Evolutionary conservation across 2,113 vertebrate genomes (phyloP).

Genomic region (Puntigrus tetrazona): DNA sequence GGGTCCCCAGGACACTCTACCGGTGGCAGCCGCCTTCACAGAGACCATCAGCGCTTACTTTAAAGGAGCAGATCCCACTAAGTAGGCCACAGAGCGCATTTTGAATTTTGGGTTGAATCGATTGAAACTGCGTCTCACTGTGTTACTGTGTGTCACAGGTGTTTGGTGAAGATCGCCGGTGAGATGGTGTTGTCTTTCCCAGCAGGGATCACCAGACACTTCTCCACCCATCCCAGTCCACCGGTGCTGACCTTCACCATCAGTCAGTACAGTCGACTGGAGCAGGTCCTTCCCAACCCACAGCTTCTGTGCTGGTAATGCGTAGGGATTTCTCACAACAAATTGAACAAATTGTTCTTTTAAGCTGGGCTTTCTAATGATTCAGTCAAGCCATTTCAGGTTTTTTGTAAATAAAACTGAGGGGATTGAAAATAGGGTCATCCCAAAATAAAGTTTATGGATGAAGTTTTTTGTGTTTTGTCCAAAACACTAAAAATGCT

Average conservation of each 20-base stretch:
- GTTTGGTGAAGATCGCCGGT: slow-evolving; percentile 94
- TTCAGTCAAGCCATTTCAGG: neutral
- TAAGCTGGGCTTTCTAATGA: neutral
- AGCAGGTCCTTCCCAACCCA: slow-evolving; percentile 96
- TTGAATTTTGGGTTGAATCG: neutral
- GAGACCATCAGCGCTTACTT: slow-evolving; percentile 98
- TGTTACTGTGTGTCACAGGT: slow-evolving; percentile 73
- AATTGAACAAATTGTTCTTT: neutral
- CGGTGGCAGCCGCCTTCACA: slow-evolving; percentile 96
- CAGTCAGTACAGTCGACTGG: slow-evolving; percentile 89
- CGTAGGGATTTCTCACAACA: neutral
- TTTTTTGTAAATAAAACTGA: neutral
- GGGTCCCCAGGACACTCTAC: slow-evolving; percentile 96
- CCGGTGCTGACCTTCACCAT: slow-evolving; percentile 91
- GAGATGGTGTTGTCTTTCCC: slow-evolving; percentile 98
- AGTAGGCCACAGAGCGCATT: slow-evolving; percentile 74
- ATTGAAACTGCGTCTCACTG: neutral
- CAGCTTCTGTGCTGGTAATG: slow-evolving; percentile 96
- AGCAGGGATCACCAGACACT: slow-evolving; percentile 95
- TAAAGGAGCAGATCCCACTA: slow-evolving; percentile 96
- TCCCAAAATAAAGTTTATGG: neutral
- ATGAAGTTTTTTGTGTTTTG: too few relatives aligned
- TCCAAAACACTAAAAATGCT: neutral
- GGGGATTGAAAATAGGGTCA: neutral
- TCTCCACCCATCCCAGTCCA: slow-evolving; percentile 88